Evolutionary conservation across 37 sponge, comb jelly and placozoan species (phyloP), one percentile per base, ranked within the genome.

Genomic region (Halichondria panicea): DNA sequence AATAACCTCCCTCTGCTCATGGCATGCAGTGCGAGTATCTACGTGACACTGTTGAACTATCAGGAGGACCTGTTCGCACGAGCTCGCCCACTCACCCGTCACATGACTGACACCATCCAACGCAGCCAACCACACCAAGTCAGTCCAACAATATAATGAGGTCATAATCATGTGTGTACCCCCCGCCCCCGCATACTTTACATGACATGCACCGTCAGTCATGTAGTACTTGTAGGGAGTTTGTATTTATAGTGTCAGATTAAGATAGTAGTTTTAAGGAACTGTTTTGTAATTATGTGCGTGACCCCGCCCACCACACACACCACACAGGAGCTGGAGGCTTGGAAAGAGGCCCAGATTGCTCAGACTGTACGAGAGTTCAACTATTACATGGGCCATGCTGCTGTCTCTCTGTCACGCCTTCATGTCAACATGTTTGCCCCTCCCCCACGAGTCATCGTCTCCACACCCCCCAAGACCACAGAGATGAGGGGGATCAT

Each of bases 371-470:
- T 81, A 19, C 63, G 65, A 55, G 81, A 81, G 39, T 62, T 72
- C 55, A 50, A 65, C 64, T 81, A 81, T n/a, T 81, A 81, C 42
- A 72, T 81, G 11, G 81, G 81, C 50, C 81, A 81, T 40, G 66
- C 72, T 2, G 25, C 33, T 4, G 55, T 72, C 19, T 36, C 81
- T 6, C 43, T 81, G 43, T 72, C 74, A 3, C 72, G 81, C 32
- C 81, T 81, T 0, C 50, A 81, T 43, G 39, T 81, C 37, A 64
- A 61, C 43, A 62, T 81, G 72, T 25, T 33, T 22, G 7, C 55
- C 11, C 39, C 62, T 15, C 65, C 66, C 40, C 81, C 81, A 0
- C 63, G 73, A 8, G 5, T 48, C 4, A 6, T 81, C 30, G 40
- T 43, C 8, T 74, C 72, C 25, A 40, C 54, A 4, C 55, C 81